Percentiles rank a stretch among this genome's conserved stretches.
Evolutionary conservation across 2,797 vertebrate species (phyloP).

Genomic region (Coilia nasus): DNA sequence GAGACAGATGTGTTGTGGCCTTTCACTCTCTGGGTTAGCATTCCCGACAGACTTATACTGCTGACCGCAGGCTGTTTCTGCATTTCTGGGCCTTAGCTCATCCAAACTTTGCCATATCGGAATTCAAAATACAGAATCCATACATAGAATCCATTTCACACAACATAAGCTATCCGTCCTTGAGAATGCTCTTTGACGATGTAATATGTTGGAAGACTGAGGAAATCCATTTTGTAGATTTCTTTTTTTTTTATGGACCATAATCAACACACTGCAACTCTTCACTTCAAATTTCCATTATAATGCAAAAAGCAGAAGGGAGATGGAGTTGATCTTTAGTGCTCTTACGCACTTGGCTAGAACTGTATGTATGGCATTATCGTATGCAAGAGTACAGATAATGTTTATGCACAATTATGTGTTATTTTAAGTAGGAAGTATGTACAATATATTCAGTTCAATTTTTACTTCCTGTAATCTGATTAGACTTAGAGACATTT

Average conservation of each 20-base stretch:
- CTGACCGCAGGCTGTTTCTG: background rate
- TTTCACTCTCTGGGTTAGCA: too few species aligned
- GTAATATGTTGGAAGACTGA: background rate
- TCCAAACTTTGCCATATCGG: background rate
- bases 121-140: background rate
- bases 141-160: background rate
- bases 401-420: too few species aligned
- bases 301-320: background rate
- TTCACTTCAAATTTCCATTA: background rate
- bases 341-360: too few species aligned
- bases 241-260: background rate
- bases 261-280: background rate
- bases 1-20: too few species aligned
- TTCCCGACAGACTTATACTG: too few species aligned
- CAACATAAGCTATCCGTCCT: background rate
- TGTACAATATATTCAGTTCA: too few species aligned
- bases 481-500: too few species aligned
- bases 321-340: background rate
- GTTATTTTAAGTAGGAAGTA: too few species aligned
- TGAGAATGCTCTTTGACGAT: background rate
- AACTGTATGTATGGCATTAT: too few species aligned
- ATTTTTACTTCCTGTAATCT: too few species aligned
- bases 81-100: background rate
- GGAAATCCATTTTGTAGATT: background rate
- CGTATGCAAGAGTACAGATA: too few species aligned